A percentile compares a stretch with the other conserved stretches of the same genome.
These are phyloP conservation scores for Dolomedes plantarius DNA, from an alignment of 2,888 invertebrate genomes.

Conservation along the genomic window DNA sequence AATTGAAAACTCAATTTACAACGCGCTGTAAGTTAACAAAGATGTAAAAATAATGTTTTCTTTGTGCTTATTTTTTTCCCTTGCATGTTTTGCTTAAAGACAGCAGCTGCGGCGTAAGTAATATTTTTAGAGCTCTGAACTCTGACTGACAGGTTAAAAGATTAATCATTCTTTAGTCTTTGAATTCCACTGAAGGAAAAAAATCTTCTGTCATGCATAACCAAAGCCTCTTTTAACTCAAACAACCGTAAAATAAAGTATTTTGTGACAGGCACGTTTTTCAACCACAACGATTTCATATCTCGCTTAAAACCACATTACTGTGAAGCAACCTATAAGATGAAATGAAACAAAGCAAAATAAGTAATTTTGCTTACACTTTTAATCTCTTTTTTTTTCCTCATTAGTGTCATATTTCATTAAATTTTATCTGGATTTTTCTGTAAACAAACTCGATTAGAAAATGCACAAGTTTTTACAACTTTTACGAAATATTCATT, in stretches of 20 bases:
- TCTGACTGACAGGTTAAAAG: slow-evolving; percentile 25
- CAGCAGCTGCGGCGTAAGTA: slow-evolving; percentile 28
- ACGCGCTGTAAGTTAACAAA: neutral
- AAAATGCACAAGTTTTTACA: too few species aligned
- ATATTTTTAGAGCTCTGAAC: slow-evolving; percentile 28
- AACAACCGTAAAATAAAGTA: slow-evolving; percentile 32
- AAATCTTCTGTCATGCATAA: slow-evolving; percentile 11
- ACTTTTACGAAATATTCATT: too few species aligned
- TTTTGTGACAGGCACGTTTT: neutral
- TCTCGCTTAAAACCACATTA: neutral
- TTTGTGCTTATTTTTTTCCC: too few species aligned
- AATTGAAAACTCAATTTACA: neutral
- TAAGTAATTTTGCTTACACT: too few species aligned
- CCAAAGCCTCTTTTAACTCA: neutral
- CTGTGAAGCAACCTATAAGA: too few species aligned
- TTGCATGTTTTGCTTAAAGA: neutral
- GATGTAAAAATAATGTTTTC: neutral
- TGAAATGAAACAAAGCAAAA: too few species aligned
- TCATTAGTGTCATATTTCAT: too few species aligned
- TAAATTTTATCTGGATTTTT: too few species aligned
- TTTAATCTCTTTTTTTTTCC: too few species aligned
- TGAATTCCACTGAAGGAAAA: slow-evolving; percentile 2
- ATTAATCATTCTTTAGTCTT: slow-evolving; percentile 45
- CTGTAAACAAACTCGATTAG: too few species aligned
- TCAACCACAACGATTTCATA: neutral